phyloP scores from a whole-genome alignment of 2,888 invertebrate genomes.

The Drosophila anceps region DNA sequence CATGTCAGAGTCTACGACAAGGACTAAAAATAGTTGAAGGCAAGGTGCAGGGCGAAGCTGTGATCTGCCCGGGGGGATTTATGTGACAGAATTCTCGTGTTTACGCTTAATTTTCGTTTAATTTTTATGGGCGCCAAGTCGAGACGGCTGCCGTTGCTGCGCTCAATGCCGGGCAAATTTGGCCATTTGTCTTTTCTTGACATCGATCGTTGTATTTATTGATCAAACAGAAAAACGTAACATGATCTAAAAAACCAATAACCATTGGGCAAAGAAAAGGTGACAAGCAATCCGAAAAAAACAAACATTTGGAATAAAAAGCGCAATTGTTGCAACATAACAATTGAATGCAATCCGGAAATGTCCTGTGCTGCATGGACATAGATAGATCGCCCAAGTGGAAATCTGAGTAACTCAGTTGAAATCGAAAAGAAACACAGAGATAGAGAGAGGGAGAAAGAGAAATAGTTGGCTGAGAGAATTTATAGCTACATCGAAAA shows the following conservation, averaged over 20 bases:
- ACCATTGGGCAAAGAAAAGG: conserved; percentile 53
- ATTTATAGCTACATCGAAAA: conserved; percentile 2
- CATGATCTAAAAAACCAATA: conserved; percentile 83
- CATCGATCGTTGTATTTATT: conserved; percentile 27
- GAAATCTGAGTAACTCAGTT: conserved; percentile 24
- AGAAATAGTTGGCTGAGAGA: not conserved
- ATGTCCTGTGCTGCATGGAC: conserved; percentile 75
- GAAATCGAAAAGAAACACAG: conserved; percentile 6
- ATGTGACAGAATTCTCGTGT: conserved; percentile 82
- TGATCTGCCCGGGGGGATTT: conserved; percentile 58
- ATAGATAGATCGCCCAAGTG: conserved; percentile 70
- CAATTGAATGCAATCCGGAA: conserved; percentile 81
- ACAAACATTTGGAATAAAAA: conserved; percentile 58
- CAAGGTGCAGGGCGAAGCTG: conserved; percentile 56
- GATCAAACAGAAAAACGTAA: conserved; percentile 68
- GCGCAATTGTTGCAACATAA: conserved; percentile 71
- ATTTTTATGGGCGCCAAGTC: conserved; percentile 81
- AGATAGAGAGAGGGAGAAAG: not conserved
- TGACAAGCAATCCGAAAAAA: conserved; percentile 61
- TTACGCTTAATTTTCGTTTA: conserved; percentile 82
- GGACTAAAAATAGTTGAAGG: conserved; percentile 72
- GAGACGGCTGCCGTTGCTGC: conserved; percentile 41
- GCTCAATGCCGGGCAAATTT: conserved; percentile 34
- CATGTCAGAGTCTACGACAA: conserved; percentile 26
- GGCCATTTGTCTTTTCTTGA: conserved; percentile 49